These are phyloP conservation scores for Bombus polaris DNA, from an alignment of 1,140 invertebrate genomes.

Conservation along the genomic window DNA sequence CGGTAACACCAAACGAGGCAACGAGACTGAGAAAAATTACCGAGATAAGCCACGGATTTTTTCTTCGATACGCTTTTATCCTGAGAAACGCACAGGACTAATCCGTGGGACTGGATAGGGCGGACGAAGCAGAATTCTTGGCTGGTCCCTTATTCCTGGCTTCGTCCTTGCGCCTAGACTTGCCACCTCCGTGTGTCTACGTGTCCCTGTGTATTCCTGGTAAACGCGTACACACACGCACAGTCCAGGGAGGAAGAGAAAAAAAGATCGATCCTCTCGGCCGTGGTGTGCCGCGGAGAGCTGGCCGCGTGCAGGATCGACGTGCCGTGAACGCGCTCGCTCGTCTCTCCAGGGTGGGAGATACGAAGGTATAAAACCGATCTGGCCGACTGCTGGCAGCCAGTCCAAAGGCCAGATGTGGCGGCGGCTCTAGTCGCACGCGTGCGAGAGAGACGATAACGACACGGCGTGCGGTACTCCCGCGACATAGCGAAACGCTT, in stretches of 20 bases:
- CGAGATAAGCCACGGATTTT: not conserved
- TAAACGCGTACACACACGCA: conserved; percentile 27
- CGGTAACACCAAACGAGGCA: not conserved
- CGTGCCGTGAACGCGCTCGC: conserved; percentile 55
- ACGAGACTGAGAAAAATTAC: not conserved
- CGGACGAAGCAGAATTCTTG: not conserved
- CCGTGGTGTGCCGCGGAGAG: conserved; percentile 48
- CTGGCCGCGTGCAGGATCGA: conserved; percentile 58
- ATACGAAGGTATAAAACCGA: conserved; percentile 82
- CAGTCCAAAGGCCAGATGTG: conserved; percentile 81
- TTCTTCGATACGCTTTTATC: not conserved
- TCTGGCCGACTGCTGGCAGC: conserved; percentile 74
- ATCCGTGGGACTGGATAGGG: not conserved
- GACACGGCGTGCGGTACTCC: conserved; percentile 75
- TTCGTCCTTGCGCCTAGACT: conserved; percentile 72
- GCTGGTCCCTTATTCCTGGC: conserved; percentile 31
- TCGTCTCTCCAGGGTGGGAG: conserved; percentile 75
- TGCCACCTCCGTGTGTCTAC: not conserved
- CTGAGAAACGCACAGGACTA: not conserved
- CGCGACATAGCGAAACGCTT: conserved; percentile 5
- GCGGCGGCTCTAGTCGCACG: conserved; percentile 81
- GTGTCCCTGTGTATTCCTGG: conserved; percentile 25
- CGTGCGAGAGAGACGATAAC: conserved; percentile 80
- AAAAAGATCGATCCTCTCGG: conserved; percentile 62
- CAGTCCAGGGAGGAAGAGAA: conserved; percentile 67